Evolutionary conservation across 2,113 vertebrate species (phyloP).

Genomic region (Anarhynchus alexandrinus): DNA sequence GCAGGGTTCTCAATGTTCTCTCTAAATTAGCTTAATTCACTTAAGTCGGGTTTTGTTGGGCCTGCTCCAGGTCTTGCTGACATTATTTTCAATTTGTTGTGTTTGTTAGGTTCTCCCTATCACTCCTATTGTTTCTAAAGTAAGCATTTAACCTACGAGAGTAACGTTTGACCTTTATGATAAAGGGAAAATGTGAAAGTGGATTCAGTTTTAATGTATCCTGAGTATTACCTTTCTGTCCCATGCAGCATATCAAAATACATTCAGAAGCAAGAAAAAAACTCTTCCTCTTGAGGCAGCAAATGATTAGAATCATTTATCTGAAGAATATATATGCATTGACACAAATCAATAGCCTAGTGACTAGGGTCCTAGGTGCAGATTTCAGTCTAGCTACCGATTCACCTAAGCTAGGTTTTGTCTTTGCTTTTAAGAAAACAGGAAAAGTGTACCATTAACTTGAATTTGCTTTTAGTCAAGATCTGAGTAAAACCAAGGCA

Average conservation of each 20-base stretch:
- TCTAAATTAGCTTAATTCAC: neutral
- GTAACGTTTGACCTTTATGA: neutral
- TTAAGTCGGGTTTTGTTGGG: neutral
- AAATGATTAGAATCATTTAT: neutral
- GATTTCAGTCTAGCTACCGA: neutral
- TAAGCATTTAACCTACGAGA: neutral
- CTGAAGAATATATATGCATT: neutral
- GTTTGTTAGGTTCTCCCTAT: neutral
- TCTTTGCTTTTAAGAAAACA: neutral
- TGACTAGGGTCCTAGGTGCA: neutral
- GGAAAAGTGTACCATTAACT: neutral
- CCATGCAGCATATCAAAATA: neutral
- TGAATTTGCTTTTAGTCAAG: neutral
- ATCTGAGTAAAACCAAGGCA: neutral
- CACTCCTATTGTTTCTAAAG: neutral
- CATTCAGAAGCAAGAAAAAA: neutral
- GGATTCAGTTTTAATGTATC: neutral
- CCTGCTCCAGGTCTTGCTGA: neutral
- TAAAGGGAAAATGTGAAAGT: neutral
- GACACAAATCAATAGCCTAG: neutral
- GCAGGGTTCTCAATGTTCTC: neutral
- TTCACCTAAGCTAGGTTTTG: neutral
- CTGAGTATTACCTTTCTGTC: neutral
- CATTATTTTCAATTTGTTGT: neutral
- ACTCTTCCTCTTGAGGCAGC: neutral